Conservation (phyloP, 92 coral and sea anemone genomes). For the Desmophyllum pertusum region DNA sequence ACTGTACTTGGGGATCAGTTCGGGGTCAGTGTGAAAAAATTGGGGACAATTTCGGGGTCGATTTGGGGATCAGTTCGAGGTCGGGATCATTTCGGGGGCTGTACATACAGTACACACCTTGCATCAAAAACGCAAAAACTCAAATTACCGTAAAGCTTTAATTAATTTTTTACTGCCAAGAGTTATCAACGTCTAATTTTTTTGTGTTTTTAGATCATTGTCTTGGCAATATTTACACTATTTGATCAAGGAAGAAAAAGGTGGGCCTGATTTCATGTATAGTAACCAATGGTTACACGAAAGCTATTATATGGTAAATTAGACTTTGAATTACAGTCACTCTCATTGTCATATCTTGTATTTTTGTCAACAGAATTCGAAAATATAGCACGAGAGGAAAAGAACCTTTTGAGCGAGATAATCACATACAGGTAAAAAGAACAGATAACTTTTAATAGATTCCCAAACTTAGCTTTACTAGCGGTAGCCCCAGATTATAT, state of each 20-base stretch:
- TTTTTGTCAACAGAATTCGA: slow-evolving; percentile 14
- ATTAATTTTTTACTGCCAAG: too few relatives aligned
- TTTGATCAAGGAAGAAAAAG: slow-evolving; percentile 42
- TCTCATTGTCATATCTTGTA: background rate
- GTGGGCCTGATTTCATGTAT: background rate
- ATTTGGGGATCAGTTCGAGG: too few relatives aligned
- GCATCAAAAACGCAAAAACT: too few relatives aligned
- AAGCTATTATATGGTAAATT: background rate
- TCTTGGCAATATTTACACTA: slow-evolving; percentile 27
- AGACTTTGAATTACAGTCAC: background rate
- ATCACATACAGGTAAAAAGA: background rate
- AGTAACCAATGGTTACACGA: background rate
- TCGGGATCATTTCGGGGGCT: too few relatives aligned
- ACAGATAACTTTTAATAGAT: background rate
- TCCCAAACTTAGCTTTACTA: background rate
- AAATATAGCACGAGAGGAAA: slow-evolving; percentile 23
- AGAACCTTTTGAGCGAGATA: slow-evolving; percentile 19
- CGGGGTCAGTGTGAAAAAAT: too few relatives aligned
- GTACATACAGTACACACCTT: too few relatives aligned
- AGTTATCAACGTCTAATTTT: too few relatives aligned
- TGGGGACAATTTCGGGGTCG: too few relatives aligned
- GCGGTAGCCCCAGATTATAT: too few relatives aligned
- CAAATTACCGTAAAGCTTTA: too few relatives aligned
- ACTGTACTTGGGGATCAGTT: too few relatives aligned
- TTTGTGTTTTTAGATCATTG: slow-evolving; percentile 1